A percentile compares a stretch with the other conserved stretches of the same genome.
These are phyloP conservation scores for Chaetodon trifascialis DNA, from an alignment of 2,113 vertebrate species.

Conservation along the genomic window DNA sequence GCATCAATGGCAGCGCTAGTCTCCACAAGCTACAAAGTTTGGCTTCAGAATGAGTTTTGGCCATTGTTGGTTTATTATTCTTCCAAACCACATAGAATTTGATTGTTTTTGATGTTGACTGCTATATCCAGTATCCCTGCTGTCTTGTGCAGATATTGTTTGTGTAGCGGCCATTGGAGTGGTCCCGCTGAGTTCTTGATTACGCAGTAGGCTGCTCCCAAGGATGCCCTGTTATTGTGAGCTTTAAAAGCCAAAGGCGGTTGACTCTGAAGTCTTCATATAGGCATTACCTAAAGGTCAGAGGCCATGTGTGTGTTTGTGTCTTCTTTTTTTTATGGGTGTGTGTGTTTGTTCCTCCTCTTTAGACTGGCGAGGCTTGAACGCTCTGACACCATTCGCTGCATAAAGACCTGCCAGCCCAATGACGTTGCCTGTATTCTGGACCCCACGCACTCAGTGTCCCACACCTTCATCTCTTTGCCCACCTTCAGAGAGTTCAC, in stretches of 20 bases:
- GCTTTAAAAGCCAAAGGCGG: slow-evolving; percentile 41
- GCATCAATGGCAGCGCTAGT: slow-evolving; percentile 69
- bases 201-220: slow-evolving; percentile 59
- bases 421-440: slow-evolving; percentile 87
- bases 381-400: slow-evolving; percentile 91
- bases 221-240: slow-evolving; percentile 64
- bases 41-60: slow-evolving; percentile 63
- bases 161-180: slow-evolving; percentile 66
- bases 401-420: slow-evolving; percentile 91
- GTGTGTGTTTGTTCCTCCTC: slow-evolving; percentile 47
- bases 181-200: slow-evolving; percentile 56
- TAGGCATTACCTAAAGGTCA: slow-evolving; percentile 57
- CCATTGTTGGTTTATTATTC: slow-evolving; percentile 74
- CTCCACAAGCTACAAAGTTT: slow-evolving; percentile 68
- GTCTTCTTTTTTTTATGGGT: slow-evolving; percentile 16
- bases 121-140: slow-evolving; percentile 59
- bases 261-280: slow-evolving; percentile 41
- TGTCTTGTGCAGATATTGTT: slow-evolving; percentile 75
- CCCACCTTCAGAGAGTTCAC: slow-evolving; percentile 95
- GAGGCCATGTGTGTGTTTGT: slow-evolving; percentile 43
- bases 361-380: slow-evolving; percentile 82
- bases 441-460: slow-evolving; percentile 91
- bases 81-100: slow-evolving; percentile 64
- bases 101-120: slow-evolving; percentile 73
- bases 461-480: slow-evolving; percentile 94